Percentiles rank a stretch among this genome's conserved stretches.
phyloP scores from a whole-genome alignment of 2,113 vertebrate genomes.

The Cryptotis parvus region DNA sequence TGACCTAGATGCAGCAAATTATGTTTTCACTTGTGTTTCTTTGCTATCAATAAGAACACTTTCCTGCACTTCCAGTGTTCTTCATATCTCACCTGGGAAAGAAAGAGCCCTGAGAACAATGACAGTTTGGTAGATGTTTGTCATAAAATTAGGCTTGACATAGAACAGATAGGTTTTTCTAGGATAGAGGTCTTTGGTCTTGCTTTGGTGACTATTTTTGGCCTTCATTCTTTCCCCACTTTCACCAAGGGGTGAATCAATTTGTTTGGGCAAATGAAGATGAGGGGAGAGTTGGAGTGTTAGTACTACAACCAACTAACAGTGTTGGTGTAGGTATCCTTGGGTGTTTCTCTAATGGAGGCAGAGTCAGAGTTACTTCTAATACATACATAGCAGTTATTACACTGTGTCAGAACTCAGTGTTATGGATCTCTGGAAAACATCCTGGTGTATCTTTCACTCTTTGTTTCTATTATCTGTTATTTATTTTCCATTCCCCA shows the following conservation, averaged over 20 bases:
- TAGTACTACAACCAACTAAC: no score
- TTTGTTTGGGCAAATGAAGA: slow-evolving; percentile 22
- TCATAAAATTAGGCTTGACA: neutral
- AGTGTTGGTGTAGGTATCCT: neutral
- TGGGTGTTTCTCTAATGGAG: neutral
- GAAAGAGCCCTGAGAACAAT: neutral
- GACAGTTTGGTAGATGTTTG: neutral
- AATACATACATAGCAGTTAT: no score
- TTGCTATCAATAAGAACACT: neutral
- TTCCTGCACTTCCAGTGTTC: neutral
- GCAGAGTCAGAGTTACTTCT: neutral
- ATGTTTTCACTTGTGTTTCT: neutral
- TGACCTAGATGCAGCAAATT: neutral
- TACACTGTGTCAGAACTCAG: neutral
- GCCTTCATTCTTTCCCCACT: neutral
- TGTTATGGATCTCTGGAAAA: neutral
- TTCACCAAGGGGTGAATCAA: neutral
- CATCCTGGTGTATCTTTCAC: neutral
- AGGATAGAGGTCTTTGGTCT: neutral
- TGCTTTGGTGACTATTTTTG: neutral
- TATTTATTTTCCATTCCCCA: no score
- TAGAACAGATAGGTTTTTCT: neutral
- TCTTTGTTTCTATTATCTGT: no score
- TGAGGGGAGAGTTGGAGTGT: neutral
- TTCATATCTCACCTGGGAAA: neutral